A percentile compares a stretch with the other conserved stretches of the same genome.
Conservation (phyloP, 2,113 vertebrate species). For the Ursus arctos region DNA sequence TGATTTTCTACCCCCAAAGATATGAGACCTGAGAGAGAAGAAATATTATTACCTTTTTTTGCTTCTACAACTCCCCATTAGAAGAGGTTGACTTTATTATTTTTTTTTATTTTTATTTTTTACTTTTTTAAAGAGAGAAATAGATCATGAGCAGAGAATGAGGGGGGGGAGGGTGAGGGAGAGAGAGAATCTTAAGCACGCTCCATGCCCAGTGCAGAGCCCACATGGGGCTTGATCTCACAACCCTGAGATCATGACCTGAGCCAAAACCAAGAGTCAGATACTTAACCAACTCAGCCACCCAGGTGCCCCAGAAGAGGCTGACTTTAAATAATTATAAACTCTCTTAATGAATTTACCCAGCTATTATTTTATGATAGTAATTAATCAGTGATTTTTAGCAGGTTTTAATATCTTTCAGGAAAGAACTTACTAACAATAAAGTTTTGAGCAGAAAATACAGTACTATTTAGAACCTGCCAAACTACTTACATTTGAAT, state of each 20-base stretch:
- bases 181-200: not conserved
- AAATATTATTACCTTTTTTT: not conserved
- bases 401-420: not conserved
- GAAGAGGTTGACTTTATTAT: not conserved
- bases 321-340: not conserved
- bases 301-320: not conserved
- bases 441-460: not conserved
- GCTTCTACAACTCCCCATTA: not conserved
- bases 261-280: not conserved
- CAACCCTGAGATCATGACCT: not conserved
- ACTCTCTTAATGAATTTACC: not conserved
- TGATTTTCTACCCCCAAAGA: not conserved
- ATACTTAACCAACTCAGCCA: not conserved
- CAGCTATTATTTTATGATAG: slow-evolving; percentile 5
- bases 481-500: not conserved
- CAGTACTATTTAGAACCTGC: not conserved
- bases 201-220: not conserved
- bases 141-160: not conserved
- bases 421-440: not conserved
- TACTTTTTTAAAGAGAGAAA: not conserved
- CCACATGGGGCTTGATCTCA: not conserved
- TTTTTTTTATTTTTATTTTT: not conserved
- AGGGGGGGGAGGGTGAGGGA: too few species aligned
- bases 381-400: not conserved
- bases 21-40: not conserved